A percentile compares a stretch with the other conserved stretches of the same genome.
Evolutionary conservation across 2,888 invertebrate genomes (phyloP).

Genomic region (Dasypogon diadema): DNA sequence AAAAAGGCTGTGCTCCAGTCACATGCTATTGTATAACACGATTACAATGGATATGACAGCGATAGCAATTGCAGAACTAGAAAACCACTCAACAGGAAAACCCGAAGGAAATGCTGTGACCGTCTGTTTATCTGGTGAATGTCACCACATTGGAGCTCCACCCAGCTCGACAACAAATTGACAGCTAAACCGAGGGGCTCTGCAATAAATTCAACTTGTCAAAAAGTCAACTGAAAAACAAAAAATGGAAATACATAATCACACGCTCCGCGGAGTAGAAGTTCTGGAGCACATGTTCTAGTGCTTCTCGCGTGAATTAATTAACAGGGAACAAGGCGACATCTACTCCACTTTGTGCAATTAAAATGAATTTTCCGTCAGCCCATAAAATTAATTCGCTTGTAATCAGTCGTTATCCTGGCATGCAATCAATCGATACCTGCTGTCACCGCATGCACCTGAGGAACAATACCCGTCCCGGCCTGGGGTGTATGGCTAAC

Average conservation of each 20-base stretch:
- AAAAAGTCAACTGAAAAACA: conserved; percentile 30
- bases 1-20: conserved; percentile 6
- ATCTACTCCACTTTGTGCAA: conserved; percentile 42
- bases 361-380: conserved; percentile 39
- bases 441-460: conserved; percentile 25
- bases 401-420: conserved; percentile 46
- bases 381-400: conserved; percentile 42
- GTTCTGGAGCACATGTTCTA: conserved; percentile 13
- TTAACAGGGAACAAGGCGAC: conserved; percentile 16
- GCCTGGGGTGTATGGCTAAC: not conserved
- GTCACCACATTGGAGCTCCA: conserved; percentile 51
- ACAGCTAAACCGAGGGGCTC: conserved; percentile 46
- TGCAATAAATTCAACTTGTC: conserved; percentile 50
- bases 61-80: conserved; percentile 18
- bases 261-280: conserved; percentile 30
- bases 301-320: conserved; percentile 40
- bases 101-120: conserved; percentile 43
- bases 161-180: conserved; percentile 54
- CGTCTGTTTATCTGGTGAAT: conserved; percentile 40
- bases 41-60: conserved; percentile 31
- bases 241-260: conserved; percentile 27
- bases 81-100: conserved; percentile 50
- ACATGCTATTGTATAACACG: conserved; percentile 45
- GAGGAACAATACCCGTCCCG: not conserved
- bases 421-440: conserved; percentile 48